phyloP scores from a whole-genome alignment of 2,113 vertebrate genomes.

The Fulmarus glacialis region DNA sequence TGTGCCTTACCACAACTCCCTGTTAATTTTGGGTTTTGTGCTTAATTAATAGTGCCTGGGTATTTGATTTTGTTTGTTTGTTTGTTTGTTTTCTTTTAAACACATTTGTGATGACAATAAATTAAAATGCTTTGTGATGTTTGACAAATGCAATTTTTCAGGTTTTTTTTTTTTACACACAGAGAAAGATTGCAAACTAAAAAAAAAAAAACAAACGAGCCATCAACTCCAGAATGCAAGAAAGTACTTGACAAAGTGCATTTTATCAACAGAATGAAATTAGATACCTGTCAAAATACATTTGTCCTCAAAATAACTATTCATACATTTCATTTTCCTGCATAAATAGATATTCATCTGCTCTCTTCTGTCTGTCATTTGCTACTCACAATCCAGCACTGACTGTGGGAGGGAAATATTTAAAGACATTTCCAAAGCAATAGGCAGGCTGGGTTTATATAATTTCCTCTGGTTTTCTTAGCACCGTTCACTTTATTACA shows the following conservation, averaged over 20 bases:
- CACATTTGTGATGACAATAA: conserved; percentile 19
- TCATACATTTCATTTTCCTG: conserved; percentile 70
- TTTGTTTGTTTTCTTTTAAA: not conserved
- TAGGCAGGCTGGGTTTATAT: conserved; percentile 42
- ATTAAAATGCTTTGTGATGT: conserved; percentile 44
- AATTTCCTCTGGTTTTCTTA: conserved; percentile 50
- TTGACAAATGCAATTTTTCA: conserved; percentile 56
- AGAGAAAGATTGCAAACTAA: not conserved
- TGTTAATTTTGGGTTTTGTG: not conserved
- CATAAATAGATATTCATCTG: conserved; percentile 70
- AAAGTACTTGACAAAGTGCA: conserved; percentile 60
- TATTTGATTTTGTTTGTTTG: not conserved
- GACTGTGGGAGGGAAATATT: conserved; percentile 62
- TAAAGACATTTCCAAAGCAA: conserved; percentile 63
- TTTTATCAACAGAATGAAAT: conserved; percentile 75
- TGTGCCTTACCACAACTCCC: not conserved
- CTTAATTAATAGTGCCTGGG: conserved; percentile 1
- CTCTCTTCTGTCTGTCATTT: conserved; percentile 64
- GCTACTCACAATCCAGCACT: conserved; percentile 13
- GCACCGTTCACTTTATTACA: conserved; percentile 40
- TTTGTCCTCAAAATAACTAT: conserved; percentile 75
- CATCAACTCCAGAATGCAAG: conserved; percentile 40
- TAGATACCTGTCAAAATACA: conserved; percentile 78
- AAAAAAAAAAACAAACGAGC: not conserved
- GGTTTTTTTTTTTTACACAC: not conserved